Base-by-base conservation (phyloP, 2,113 vertebrate genomes). In the Drymodes brunneopygia region DNA sequence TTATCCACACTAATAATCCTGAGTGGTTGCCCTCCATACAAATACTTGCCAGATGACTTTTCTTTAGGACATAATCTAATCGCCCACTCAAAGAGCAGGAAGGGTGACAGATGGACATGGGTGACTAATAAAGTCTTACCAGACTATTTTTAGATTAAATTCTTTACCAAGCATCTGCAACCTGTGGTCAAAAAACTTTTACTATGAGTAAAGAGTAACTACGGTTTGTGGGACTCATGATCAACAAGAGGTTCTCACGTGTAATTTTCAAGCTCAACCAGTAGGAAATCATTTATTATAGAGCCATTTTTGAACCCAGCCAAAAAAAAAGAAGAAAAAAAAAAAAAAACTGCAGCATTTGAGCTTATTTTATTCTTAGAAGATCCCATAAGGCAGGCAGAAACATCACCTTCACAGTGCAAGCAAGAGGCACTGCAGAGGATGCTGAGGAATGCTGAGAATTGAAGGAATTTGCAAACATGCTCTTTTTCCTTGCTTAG, bases 381-480 rank as follows among this genome's bases (percentile, higher is more conserved):
- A 81, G 45, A 81, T n/a, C 16, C 13, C 42, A 73, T 16, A 35
- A 44, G 25, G 48, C 40, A 6, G 56, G 38, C 47, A 85, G 60
- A 87, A 86, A 45, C 2, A 4, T 36, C 78, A 71, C 80, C 81
- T 90, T 73, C 42, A 21, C 23, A 62, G 40, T 6, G 15, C 48
- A 71, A 53, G 57, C 7, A 4, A 66, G 70, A 51, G 24, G 65
- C 29, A 11, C 38, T 88, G 81, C 90, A 93, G 84, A 88, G 90
- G 89, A 95, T 61, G 79, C 86, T 88, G 72, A 93, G 66, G 71
- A 90, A 97, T 18, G 75, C 31, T 35, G 58, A 23, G 81, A 90
- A 95, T 65, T 81, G 47, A 65, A 89, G 88, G 67, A 86, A 95
- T 95, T 86, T 90, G 87, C 89, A 94, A 93, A 94, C 75, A 69